Percentiles rank a stretch among this genome's conserved stretches.
Evolutionary conservation across 2,113 vertebrate species (phyloP).

Genomic region (Mola mola): DNA sequence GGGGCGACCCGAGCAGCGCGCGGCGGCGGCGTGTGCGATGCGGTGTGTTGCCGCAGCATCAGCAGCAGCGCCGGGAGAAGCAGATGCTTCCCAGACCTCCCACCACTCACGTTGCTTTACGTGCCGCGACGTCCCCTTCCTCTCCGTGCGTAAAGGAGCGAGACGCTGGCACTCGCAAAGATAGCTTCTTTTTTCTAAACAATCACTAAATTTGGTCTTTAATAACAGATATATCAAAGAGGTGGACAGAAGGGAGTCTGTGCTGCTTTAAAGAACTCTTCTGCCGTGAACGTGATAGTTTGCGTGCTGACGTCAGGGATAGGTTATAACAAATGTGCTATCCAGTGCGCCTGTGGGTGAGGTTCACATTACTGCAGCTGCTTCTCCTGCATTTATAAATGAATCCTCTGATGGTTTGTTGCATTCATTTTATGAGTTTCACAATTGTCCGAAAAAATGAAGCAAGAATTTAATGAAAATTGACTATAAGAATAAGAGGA

Average conservation of each 20-base stretch:
- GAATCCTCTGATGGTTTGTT: no score
- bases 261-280: background rate
- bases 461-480: no score
- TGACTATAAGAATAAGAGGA: no score
- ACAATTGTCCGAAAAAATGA: no score
- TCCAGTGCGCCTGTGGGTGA: conserved; percentile 32
- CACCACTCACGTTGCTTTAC: conserved; percentile 71
- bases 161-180: background rate
- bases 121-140: conserved; percentile 56
- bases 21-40: conserved; percentile 19
- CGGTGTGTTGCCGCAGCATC: conserved; percentile 59
- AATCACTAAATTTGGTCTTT: background rate
- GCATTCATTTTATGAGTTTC: no score
- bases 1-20: background rate
- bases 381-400: no score
- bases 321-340: conserved; percentile 51
- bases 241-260: conserved; percentile 2
- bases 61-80: conserved; percentile 35
- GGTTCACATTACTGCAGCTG: conserved; percentile 1
- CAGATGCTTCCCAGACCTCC: conserved; percentile 47
- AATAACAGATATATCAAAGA: background rate
- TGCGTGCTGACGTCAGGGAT: conserved; percentile 81
- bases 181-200: background rate
- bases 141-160: conserved; percentile 41
- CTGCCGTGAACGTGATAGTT: conserved; percentile 58